Conservation (phyloP, 1,140 invertebrate genomes). For the Condylostylus longicornis region DNA sequence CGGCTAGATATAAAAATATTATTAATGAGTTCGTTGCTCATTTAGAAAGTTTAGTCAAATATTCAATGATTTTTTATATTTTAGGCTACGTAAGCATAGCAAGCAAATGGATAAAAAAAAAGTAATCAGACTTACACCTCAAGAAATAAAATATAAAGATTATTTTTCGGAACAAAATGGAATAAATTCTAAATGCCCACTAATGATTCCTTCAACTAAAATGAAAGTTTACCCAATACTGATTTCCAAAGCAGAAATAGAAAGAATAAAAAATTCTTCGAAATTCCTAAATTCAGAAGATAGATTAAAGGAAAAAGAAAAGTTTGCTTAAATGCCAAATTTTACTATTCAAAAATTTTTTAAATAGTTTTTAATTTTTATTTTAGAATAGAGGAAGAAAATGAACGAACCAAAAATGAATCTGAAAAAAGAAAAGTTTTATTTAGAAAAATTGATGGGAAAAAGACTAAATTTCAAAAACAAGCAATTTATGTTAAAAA, state of each 20-base stretch:
- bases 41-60: too few relatives aligned
- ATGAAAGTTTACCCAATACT: slow-evolving; percentile 17
- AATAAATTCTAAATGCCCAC: slow-evolving; percentile 16
- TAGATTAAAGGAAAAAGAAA: slow-evolving; percentile 12
- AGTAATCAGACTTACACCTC: too few relatives aligned
- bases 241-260: slow-evolving; percentile 15
- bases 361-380: too few relatives aligned
- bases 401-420: slow-evolving; percentile 16
- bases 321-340: too few relatives aligned
- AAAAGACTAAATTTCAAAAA: slow-evolving; percentile 3
- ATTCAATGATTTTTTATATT: too few relatives aligned
- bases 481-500: background rate
- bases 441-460: slow-evolving; percentile 23
- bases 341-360: too few relatives aligned
- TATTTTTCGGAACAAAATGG: slow-evolving; percentile 13
- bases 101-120: background rate
- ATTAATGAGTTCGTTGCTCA: too few relatives aligned
- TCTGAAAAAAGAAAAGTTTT: slow-evolving; percentile 16
- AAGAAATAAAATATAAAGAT: slow-evolving; percentile 15
- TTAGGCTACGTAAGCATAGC: background rate
- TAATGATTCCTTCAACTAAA: too few relatives aligned
- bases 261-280: slow-evolving; percentile 18
- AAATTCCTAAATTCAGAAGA: slow-evolving; percentile 19
- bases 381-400: slow-evolving; percentile 14
- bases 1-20: too few relatives aligned